Evolutionary conservation across 2,797 vertebrate species (phyloP).

Genomic region (Gymnoscopelus braueri): DNA sequence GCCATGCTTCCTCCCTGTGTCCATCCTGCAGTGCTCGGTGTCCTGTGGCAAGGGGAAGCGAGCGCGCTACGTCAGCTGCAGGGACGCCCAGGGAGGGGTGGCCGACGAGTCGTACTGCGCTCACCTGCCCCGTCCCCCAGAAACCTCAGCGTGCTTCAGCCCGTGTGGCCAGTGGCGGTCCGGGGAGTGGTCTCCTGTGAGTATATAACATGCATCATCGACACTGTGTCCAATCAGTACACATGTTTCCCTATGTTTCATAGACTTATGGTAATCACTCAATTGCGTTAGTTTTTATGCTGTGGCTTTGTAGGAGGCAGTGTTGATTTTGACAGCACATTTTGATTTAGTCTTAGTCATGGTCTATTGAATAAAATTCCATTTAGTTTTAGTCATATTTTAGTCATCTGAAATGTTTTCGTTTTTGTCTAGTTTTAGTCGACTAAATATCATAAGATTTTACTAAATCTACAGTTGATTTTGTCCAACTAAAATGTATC

Average conservation of each 20-base stretch:
- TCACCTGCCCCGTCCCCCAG: slow-evolving; percentile 87
- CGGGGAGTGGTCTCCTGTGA: slow-evolving; percentile 94
- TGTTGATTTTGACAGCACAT: too few species aligned
- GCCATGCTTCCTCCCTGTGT: neutral
- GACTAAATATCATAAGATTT: too few species aligned
- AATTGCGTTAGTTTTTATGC: slow-evolving; percentile 1
- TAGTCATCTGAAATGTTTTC: too few species aligned
- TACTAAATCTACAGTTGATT: too few species aligned
- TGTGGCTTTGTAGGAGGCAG: too few species aligned
- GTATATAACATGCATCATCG: slow-evolving; percentile 65
- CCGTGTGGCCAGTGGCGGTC: slow-evolving; percentile 93
- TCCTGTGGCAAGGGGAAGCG: slow-evolving; percentile 91
- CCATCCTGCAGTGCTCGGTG: slow-evolving; percentile 87
- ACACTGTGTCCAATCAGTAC: slow-evolving; percentile 46
- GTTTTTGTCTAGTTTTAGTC: too few species aligned
- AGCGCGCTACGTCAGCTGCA: slow-evolving; percentile 94
- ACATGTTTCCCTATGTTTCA: slow-evolving; percentile 35
- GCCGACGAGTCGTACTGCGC: slow-evolving; percentile 89
- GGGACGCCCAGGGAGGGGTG: slow-evolving; percentile 86
- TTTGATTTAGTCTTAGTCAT: too few species aligned
- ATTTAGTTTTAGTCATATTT: too few species aligned
- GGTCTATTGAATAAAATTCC: too few species aligned
- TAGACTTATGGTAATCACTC: slow-evolving; percentile 21
- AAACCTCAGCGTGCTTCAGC: slow-evolving; percentile 87
- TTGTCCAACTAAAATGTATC: too few species aligned